Conservation (phyloP, 2,113 vertebrate genomes). For the Menura novaehollandiae region DNA sequence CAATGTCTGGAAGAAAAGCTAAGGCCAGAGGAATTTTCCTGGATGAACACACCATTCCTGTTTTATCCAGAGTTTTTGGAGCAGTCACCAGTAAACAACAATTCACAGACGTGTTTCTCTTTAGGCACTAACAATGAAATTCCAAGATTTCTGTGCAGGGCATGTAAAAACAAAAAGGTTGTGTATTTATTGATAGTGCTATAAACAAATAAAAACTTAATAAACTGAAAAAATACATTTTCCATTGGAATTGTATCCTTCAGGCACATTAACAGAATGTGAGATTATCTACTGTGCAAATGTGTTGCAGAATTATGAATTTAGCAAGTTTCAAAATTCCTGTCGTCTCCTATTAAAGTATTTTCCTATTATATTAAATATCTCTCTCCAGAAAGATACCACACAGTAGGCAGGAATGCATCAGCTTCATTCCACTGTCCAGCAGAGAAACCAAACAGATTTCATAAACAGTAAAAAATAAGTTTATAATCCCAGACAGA, state of each 20-base stretch:
- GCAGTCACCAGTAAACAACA: background rate
- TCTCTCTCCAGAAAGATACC: background rate
- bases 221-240: background rate
- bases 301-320: background rate
- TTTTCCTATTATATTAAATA: background rate
- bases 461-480: background rate
- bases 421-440: background rate
- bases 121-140: background rate
- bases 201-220: background rate
- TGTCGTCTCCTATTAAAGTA: background rate
- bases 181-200: background rate
- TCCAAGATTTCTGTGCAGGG: background rate
- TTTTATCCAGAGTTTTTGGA: background rate
- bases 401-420: background rate
- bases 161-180: background rate
- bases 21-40: background rate
- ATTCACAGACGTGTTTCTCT: background rate
- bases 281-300: background rate
- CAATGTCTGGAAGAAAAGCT: background rate
- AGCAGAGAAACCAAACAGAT: background rate
- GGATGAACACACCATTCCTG: background rate
- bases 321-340: background rate
- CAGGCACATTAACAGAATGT: background rate
- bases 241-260: background rate
- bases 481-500: background rate